These are phyloP conservation scores for Geothlypis trichas DNA, from an alignment of 2,113 vertebrate genomes.

Conservation along the genomic window DNA sequence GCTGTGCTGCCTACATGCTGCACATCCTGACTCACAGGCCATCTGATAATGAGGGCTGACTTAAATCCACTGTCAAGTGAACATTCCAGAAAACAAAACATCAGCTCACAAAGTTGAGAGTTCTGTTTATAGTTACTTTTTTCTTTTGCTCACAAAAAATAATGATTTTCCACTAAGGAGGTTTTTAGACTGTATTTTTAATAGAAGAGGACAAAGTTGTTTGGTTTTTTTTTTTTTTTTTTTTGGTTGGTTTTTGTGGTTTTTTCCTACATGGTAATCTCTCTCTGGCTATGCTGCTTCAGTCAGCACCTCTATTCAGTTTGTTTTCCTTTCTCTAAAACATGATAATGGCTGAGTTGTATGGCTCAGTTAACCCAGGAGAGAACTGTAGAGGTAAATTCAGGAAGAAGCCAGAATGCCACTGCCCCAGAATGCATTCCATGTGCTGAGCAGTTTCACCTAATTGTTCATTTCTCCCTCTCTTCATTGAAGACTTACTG, in stretches of 20 bases:
- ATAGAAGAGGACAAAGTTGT: not conserved
- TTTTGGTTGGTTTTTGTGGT: not conserved
- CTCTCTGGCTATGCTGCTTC: not conserved
- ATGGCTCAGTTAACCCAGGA: not conserved
- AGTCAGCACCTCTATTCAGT: not conserved
- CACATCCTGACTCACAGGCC: fast-evolving
- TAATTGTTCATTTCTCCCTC: not conserved
- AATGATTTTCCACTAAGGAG: not conserved
- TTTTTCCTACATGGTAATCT: not conserved
- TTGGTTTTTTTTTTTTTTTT: not conserved
- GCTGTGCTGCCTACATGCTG: fast-evolving
- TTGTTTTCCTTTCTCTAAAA: not conserved
- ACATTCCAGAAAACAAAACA: not conserved
- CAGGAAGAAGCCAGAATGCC: not conserved
- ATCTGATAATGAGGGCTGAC: not conserved
- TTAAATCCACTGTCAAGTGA: not conserved
- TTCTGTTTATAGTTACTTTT: not conserved
- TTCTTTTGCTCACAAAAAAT: not conserved
- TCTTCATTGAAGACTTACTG: not conserved
- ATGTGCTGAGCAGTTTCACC: not conserved
- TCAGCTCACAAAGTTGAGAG: not conserved
- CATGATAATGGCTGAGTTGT: fast-evolving
- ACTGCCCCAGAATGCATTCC: not conserved
- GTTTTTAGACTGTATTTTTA: not conserved
- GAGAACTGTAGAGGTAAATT: not conserved